Percentiles rank a stretch among this genome's conserved stretches.
Evolutionary conservation across 2,113 vertebrate genomes (phyloP).

Genomic region (Baryphthengus martii): DNA sequence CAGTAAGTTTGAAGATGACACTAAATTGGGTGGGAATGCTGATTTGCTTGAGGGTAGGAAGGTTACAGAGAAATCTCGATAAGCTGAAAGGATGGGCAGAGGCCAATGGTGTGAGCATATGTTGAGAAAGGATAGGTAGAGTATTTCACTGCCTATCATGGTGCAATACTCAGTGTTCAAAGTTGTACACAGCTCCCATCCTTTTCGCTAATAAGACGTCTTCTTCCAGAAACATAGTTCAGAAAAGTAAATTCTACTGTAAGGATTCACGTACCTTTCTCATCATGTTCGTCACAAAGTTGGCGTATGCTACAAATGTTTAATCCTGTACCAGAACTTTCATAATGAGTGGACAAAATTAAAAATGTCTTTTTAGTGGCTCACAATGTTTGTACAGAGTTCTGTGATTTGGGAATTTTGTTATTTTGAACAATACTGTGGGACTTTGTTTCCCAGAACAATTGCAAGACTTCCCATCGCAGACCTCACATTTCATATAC

Average conservation of each 20-base stretch:
- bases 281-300: not conserved
- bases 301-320: not conserved
- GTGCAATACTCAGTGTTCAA: not conserved
- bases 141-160: not conserved
- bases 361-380: not conserved
- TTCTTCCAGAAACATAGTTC: not conserved
- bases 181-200: not conserved
- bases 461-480: not conserved
- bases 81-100: too few species aligned
- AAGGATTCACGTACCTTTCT: not conserved
- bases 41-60: too few species aligned
- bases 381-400: conserved; percentile 10
- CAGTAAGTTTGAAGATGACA: too few species aligned
- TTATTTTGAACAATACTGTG: conserved; percentile 5
- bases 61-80: too few species aligned
- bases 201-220: not conserved
- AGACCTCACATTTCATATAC: conserved; percentile 28
- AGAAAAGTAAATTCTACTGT: not conserved
- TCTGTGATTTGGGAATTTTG: not conserved
- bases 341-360: not conserved
- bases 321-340: not conserved
- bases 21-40: too few species aligned
- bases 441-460: not conserved
- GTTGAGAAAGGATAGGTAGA: not conserved
- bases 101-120: too few species aligned